These are phyloP conservation scores for Crocodylus rhombifer DNA, from an alignment of 2,797 vertebrate species.

Conservation along the genomic window DNA sequence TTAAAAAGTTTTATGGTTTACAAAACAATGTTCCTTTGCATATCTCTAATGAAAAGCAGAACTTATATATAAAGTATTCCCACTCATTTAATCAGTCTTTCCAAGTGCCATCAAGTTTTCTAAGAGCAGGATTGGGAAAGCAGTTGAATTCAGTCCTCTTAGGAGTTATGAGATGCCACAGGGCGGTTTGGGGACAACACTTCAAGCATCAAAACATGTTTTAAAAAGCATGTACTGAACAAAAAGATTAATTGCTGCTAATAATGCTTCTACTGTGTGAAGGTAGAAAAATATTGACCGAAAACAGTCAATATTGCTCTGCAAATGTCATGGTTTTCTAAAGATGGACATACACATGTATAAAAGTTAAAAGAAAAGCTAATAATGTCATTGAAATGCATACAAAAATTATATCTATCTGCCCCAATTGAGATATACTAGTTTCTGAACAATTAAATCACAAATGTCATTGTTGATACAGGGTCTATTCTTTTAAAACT, in stretches of 20 bases:
- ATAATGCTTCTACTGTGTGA: background rate
- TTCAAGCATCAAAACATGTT: background rate
- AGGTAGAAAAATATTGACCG: background rate
- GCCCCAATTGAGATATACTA: background rate
- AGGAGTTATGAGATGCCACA: background rate
- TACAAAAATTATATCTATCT: background rate
- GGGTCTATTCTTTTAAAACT: background rate
- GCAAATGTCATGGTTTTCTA: background rate
- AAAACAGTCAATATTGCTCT: background rate
- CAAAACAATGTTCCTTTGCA: background rate
- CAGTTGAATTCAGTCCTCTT: background rate
- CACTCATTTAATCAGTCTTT: background rate
- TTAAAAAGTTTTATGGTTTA: background rate
- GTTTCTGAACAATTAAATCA: conserved; percentile 8
- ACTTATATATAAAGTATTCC: background rate
- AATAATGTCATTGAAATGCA: background rate
- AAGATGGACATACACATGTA: background rate
- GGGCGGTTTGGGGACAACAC: background rate
- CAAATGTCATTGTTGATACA: too few relatives aligned
- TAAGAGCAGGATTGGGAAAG: background rate
- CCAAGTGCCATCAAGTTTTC: background rate
- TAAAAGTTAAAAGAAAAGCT: background rate
- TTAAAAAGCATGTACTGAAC: background rate
- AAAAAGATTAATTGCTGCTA: background rate
- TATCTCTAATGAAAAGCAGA: background rate